Percentiles rank a stretch among this genome's conserved stretches.
Conservation (phyloP, 2,113 vertebrate genomes). For the Rhynchomys soricoides region DNA sequence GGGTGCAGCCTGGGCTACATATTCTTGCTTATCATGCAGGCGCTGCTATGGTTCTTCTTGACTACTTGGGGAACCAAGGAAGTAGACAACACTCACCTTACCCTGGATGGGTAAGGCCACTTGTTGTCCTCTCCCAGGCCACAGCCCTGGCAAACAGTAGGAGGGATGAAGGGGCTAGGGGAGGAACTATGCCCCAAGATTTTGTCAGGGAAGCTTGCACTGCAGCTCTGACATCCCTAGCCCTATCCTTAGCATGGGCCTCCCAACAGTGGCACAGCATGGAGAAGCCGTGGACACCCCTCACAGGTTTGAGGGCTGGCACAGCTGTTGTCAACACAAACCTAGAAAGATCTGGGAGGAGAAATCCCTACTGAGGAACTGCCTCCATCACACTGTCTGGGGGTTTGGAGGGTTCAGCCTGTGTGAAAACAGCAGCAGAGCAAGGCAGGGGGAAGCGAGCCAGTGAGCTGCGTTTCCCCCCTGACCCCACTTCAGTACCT, state of each 20-base stretch:
- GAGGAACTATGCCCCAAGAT: no score
- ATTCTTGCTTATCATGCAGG: not conserved
- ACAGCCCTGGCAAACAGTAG: not conserved
- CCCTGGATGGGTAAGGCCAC: not conserved
- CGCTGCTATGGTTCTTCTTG: not conserved
- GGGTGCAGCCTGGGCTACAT: not conserved
- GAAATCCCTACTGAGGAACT: not conserved
- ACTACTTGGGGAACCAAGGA: not conserved
- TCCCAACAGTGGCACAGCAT: no score
- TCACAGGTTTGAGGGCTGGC: not conserved
- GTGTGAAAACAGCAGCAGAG: not conserved
- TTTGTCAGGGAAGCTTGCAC: no score
- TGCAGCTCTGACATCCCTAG: not conserved
- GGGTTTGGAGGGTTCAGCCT: not conserved
- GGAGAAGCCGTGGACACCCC: no score
- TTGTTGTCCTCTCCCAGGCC: not conserved
- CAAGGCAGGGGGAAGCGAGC: not conserved
- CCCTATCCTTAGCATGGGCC: not conserved
- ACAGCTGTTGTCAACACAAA: not conserved
- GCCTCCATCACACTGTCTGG: not conserved
- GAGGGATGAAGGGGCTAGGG: not conserved
- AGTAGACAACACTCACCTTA: not conserved
- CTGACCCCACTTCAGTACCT: not conserved
- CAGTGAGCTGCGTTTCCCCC: not conserved
- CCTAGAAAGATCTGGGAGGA: not conserved